Base-by-base conservation (phyloP, 2,888 invertebrate species). In the Nomada hirtipes region DNA sequence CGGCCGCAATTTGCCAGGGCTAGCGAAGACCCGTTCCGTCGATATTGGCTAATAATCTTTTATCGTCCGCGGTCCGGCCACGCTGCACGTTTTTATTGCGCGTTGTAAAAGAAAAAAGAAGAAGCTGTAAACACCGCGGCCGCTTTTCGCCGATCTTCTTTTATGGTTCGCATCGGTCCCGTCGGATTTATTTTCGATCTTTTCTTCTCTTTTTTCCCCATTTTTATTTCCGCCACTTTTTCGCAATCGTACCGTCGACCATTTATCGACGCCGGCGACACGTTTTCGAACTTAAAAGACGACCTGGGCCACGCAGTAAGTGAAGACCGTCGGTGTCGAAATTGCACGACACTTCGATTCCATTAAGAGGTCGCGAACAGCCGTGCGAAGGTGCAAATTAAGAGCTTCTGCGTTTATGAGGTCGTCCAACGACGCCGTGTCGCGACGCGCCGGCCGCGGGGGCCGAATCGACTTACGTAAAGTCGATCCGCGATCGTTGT, bases 1-100 rank as follows among this genome's bases (percentile, higher is more conserved):
- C 42, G 55, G 60, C 13, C 55, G 20, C 42, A 26, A 70, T 71
- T 77, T 67, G 23, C 65, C 68, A 2, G 23, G 10, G 47, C 29
- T 68, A 73, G 72, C 65, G 63, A 44, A 57, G 36, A 68, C 52
- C 72, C 57, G 26, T 52, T 68, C 72, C 23, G 15, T 47, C 61
- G 71, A 71, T 72, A 79, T 72, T 79, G 65, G 71, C 79, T 79
- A 79, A 80, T 72, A 79, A 79, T 79, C 71, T 80, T 79, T 80
- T 79, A 80, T 79, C 79, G 67, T 52, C 7, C 36, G 52, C 18
- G 57, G 29, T 2, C 20, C 50, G 57, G 50, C 36, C 63, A 20
- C 44, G 63, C 50, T 9, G 60, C 42, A n/a, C n/a, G 68, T 60
- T 78, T 79, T 79, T 72, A 80, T 79, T 67, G 71, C 42, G 60